phyloP scores from a whole-genome alignment of 2,888 invertebrate genomes.

The Lasioglossum oenotherae region DNA sequence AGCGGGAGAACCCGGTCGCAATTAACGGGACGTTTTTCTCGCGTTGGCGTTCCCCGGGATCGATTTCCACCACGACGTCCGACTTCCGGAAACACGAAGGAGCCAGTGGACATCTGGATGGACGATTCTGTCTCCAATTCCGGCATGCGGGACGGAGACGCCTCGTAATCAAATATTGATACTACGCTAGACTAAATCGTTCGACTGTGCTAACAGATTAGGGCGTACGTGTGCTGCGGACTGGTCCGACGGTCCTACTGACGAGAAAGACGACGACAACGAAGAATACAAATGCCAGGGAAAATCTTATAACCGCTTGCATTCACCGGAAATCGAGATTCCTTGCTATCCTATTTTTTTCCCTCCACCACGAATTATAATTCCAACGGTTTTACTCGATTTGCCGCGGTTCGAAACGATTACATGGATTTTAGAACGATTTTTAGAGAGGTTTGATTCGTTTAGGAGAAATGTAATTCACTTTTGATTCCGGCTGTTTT shows the following conservation, averaged over 20 bases:
- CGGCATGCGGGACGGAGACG: slow-evolving; percentile 64
- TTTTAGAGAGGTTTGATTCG: not conserved
- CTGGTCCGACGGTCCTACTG: slow-evolving; percentile 59
- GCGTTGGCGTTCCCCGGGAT: slow-evolving; percentile 21
- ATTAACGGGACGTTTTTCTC: slow-evolving; percentile 51
- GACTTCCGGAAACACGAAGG: slow-evolving; percentile 55
- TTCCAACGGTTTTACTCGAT: not conserved
- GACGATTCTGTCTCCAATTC: slow-evolving; percentile 62
- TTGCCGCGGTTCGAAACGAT: not conserved
- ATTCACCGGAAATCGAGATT: not conserved
- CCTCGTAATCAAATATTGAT: slow-evolving; percentile 80
- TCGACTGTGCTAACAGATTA: slow-evolving; percentile 78
- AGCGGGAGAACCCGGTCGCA: slow-evolving; percentile 18
- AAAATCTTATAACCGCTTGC: slow-evolving; percentile 42
- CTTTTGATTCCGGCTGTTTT: too few species aligned
- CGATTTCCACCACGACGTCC: slow-evolving; percentile 41
- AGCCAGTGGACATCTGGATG: slow-evolving; percentile 57
- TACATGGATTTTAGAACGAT: not conserved
- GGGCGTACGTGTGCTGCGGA: slow-evolving; percentile 72
- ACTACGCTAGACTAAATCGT: slow-evolving; percentile 76
- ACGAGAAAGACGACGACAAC: slow-evolving; percentile 42
- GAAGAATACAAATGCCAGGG: slow-evolving; percentile 54
- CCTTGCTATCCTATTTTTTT: not conserved
- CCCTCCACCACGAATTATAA: not conserved
- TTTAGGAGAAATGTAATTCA: not conserved